phyloP scores from a whole-genome alignment of 2,888 invertebrate genomes.

The Drosophila algonquin region DNA sequence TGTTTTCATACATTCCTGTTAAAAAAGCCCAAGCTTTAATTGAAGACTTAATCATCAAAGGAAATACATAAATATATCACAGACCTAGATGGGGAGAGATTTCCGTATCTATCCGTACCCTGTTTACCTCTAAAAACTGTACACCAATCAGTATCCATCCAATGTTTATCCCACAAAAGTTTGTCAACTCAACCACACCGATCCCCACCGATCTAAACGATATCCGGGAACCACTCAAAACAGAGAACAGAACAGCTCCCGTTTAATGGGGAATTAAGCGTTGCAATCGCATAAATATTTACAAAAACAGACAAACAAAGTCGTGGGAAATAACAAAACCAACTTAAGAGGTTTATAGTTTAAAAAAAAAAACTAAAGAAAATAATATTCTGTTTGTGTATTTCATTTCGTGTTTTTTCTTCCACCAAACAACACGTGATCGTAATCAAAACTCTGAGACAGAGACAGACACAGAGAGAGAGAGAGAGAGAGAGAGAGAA shows the following conservation, averaged over 20 bases:
- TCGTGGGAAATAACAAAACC: conserved; percentile 66
- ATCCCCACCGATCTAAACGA: conserved; percentile 33
- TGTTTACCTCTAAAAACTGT: conserved; percentile 1
- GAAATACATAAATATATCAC: neutral
- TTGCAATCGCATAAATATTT: conserved; percentile 67
- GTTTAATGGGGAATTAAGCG: conserved; percentile 54
- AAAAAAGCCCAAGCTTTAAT: neutral
- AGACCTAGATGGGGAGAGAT: neutral
- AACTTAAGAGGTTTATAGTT: conserved; percentile 28
- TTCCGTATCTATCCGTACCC: neutral
- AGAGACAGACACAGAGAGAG: neutral
- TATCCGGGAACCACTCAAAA: conserved; percentile 27
- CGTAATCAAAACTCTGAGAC: conserved; percentile 38
- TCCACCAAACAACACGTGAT: conserved; percentile 60
- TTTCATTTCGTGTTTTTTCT: conserved; percentile 30
- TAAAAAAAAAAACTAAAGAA: conserved; percentile 5
- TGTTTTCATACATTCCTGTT: neutral
- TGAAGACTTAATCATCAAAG: neutral
- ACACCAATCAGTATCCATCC: neutral
- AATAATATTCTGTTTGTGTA: conserved; percentile 32
- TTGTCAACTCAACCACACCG: conserved; percentile 27
- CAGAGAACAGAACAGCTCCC: conserved; percentile 21
- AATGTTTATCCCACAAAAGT: conserved; percentile 30
- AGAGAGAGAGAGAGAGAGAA: neutral
- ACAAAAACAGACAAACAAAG: conserved; percentile 54